Base-by-base conservation (phyloP, 2,113 vertebrate species). In the Otis tarda region DNA sequence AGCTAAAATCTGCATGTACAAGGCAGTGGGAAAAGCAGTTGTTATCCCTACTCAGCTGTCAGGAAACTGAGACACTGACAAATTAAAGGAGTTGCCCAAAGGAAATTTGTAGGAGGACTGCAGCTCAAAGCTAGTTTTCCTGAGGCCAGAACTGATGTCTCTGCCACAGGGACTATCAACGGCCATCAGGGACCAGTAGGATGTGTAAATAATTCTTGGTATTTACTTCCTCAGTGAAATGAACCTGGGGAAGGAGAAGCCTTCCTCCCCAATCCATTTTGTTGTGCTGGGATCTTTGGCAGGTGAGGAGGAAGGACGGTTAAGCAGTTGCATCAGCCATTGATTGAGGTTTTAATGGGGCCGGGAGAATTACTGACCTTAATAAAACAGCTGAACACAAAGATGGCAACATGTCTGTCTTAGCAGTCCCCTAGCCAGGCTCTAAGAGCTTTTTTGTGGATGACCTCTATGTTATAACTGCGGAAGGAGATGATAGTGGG, bases 131-230 rank as follows among this genome's bases (percentile, higher is more conserved):
- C 3, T 15, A 24, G 11, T 52, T 79, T 59, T 88, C 15, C 39
- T 64, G 61, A 45, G 43, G 57, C 12, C 75, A 79, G 79, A 43
- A n/a, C 19, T 45, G 59, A 52, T 39, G 14, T 33, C 14, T 70
- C 7, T 76, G 59, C 57, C 65, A 33, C 43, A 30, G 68, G 67
- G 59, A 14, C 8, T 33, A 33, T 64, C 24, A 79, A 57, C 1
- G 3, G 1, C 31, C 33, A 2, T 4, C 35, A 64, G 45, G 30
- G 67, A 73, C 43, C 14, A 52, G 25, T n/a, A 10, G 0, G 1
- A 41, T 3, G 56, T 9, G 14, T 9, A 31, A 94, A 39, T 53
- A n/a, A 15, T 23, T 59, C 57, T 37, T 76, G 12, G 7, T 35
- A 13, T 68, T 84, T 67, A 5, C 31, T 50, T 53, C 33, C 59